Base-by-base conservation (phyloP, 2,888 invertebrate genomes). In the Plagiodera versicolora region DNA sequence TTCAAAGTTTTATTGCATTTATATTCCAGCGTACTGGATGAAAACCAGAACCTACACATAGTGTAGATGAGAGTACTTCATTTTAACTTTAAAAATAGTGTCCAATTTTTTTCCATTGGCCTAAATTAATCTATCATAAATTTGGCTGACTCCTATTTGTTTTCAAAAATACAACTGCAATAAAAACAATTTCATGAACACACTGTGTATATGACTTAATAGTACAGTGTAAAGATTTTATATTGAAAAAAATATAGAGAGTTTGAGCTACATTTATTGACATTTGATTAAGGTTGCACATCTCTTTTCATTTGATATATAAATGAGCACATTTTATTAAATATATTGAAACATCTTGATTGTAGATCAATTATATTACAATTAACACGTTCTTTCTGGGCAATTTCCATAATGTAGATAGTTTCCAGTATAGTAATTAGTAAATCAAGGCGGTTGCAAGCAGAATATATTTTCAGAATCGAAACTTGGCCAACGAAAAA, bases 251-350 rank as follows among this genome's bases (percentile, higher is more conserved):
- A 76, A 77, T 77, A 77, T 75, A 76, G 73, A 74, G 75, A 75
- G 73, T 75, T 71, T 79, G 79, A 79, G 79, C 79, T 79, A 79
- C 74, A 74, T 74, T 72, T 80, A 80, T 80, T 80, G 79, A 80
- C 80, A 79, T 79, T 78, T 74, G 75, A 76, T 78, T 75, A 74
- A 75, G 74, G 70, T 68, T 74, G 71, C 69, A 70, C 67, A 70
- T 45, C 70, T 39, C 67, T 63, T 62, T 66, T 67, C 66, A 66
- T 72, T 70, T 70, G 70, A 74, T 73, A 76, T 77, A 78, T 76
- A 77, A 78, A 79, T 71, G 71, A 71, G 71, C 71, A 71, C 66
- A 67, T 68, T 62, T 65, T 65, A 9, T 47, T 49, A 47, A 51
- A 14, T n/a, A 14, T 66, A 68, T 73, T 72, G 70, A 74, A 71